Evolutionary conservation across 2,888 invertebrate genomes (phyloP).

Genomic region (Pteria penguin): DNA sequence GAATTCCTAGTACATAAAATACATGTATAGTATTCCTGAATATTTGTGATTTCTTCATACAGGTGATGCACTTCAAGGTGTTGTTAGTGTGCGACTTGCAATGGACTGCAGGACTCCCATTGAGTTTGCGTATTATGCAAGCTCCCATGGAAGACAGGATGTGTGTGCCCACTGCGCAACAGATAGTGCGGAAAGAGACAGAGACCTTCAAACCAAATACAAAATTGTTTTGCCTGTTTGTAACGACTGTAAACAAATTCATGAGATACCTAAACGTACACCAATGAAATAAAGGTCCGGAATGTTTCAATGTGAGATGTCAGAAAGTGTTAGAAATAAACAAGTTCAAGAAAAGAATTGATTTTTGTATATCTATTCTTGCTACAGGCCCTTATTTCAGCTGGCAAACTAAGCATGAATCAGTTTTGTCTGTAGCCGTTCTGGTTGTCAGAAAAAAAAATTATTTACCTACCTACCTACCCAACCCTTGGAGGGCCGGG

Average conservation of each 20-base stretch:
- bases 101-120: conserved; percentile 14
- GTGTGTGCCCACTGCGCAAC: conserved; percentile 20
- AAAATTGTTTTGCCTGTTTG: conserved; percentile 20
- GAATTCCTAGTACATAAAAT: no score
- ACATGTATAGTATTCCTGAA: neutral
- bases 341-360: neutral
- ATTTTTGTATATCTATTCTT: neutral
- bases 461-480: neutral
- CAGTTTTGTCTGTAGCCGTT: neutral
- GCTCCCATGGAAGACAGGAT: neutral
- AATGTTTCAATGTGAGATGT: no score
- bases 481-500: neutral
- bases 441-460: neutral
- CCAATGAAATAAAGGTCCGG: neutral
- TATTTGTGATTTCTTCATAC: neutral
- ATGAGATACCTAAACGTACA: neutral
- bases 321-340: neutral
- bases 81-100: neutral
- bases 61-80: conserved; percentile 27
- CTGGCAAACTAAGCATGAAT: neutral
- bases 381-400: neutral
- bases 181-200: conserved; percentile 3
- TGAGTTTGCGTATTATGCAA: conserved; percentile 11
- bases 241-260: conserved; percentile 2
- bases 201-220: neutral